These are phyloP conservation scores for zebrafish (Danio rerio) DNA, from an alignment of 2,113 vertebrate species.

Conservation along the genomic window GRCz12tu NC_133180.1:46054001-46054500, in stretches of 20 bases:
- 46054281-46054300: background rate
- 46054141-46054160: background rate
- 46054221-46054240: background rate
- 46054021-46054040: too few relatives aligned
- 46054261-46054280: background rate
- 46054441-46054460: background rate
- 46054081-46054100: too few relatives aligned
- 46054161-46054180: too few relatives aligned
- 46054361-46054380: constrained; percentile 87
- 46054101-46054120: too few relatives aligned
- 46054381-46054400: constrained; percentile 93
- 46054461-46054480: constrained; percentile 2
- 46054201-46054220: background rate
- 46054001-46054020: too few relatives aligned
- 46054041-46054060: too few relatives aligned
- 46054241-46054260: too few relatives aligned
- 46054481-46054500: constrained; percentile 14
- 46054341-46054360: constrained; percentile 90
- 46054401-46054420: background rate
- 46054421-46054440: background rate
- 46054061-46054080: too few relatives aligned
- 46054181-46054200: too few relatives aligned
- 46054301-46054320: constrained; percentile 3
- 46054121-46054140: too few relatives aligned
- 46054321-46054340: constrained; percentile 65